A percentile compares a stretch with the other conserved stretches of the same genome.
Evolutionary conservation across 2,113 vertebrate genomes (phyloP).

Genomic region (Amblyornis subalaris): DNA sequence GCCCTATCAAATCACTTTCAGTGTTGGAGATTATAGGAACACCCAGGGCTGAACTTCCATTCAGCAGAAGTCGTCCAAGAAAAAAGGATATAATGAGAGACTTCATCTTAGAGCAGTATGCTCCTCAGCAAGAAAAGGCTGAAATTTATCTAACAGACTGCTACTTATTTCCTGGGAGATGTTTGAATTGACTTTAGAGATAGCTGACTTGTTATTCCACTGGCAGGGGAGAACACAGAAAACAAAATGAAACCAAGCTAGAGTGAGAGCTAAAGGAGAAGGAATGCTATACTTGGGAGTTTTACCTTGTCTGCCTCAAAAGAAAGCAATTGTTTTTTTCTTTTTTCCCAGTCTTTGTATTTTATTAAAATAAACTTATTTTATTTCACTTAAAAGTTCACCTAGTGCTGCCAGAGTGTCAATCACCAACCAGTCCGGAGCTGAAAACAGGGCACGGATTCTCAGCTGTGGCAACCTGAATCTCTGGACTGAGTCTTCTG

Average conservation of each 20-base stretch:
- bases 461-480: background rate
- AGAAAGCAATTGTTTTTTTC: background rate
- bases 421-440: background rate
- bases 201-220: slow-evolving; percentile 5
- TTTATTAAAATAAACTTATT: background rate
- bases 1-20: background rate
- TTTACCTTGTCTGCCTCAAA: background rate
- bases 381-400: background rate
- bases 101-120: background rate
- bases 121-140: slow-evolving; percentile 24
- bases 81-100: slow-evolving; percentile 20
- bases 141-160: slow-evolving; percentile 26
- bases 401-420: background rate
- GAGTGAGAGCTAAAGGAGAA: background rate
- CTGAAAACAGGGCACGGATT: background rate
- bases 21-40: slow-evolving; percentile 3
- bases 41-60: slow-evolving; percentile 31
- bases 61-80: background rate
- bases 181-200: slow-evolving; percentile 15
- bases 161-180: slow-evolving; percentile 38
- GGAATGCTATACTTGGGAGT: background rate
- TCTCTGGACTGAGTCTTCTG: background rate
- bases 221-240: background rate
- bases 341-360: background rate
- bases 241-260: background rate